Base-by-base conservation (phyloP, 2,888 invertebrate species). In the Pycnomerus fuliginosus region DNA sequence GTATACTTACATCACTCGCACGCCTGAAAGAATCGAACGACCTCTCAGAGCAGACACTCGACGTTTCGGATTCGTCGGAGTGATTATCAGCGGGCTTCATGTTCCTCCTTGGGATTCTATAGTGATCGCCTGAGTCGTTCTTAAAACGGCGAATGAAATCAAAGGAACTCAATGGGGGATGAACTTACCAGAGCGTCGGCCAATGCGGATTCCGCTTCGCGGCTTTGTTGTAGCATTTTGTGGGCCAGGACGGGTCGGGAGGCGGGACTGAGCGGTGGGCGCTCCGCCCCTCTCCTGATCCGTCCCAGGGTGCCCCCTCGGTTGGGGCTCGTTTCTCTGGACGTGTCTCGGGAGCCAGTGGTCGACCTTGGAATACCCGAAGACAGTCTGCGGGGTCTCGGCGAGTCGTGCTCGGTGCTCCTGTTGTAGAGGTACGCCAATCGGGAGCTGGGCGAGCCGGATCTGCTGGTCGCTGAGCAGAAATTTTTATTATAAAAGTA, bases 21-120 rank as follows among this genome's bases (percentile, higher is more conserved):
- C 90, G 76, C 47, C 88, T 80, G 58, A 81, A 88, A 1, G 90
- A 90, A 69, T 91, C 90, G 57, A 87, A 82, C 34, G 91, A 91
- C 16, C 90, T 76, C 62, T 96, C 96, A 0, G 95, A 96, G 69
- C 95, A 95, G 7, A 97, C 87, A 65, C 94, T 95, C 31, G 95
- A 96, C 0, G 94, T 95, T 71, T 97, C 96, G 4, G 94, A 92
- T 64, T 93, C 92, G 58, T 87, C 87, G 8, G 85, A 86, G 62
- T 85, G 86, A 62, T 92, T 90, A 16, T 88, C 87, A 1, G 72
- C 44, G 1, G 71, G 69, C 23, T 70, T 53, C 55, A 70, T 61
- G 3, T 52, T 46, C 50, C 70, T 70, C 44, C 71, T 58, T 15
- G 70, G 67, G 44, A 62, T 66, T 40, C 70, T 53, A 37, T 61